Base-by-base conservation (phyloP, 1,140 invertebrate species). In the Dreissena rostriformis region DNA sequence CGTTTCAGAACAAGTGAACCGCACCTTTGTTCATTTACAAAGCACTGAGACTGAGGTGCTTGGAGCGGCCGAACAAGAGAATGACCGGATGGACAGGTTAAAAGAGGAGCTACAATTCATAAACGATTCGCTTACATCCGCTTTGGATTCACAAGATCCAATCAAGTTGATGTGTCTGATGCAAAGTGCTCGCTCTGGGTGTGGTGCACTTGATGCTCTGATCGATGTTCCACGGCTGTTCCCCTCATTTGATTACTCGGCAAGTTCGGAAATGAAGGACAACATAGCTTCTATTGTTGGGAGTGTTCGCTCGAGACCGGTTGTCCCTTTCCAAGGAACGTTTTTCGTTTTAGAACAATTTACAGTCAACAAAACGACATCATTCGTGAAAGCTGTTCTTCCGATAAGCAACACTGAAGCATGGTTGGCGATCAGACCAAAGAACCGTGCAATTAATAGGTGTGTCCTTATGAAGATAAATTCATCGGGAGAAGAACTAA, bases 361-460 rank as follows among this genome's bases (percentile, higher is more conserved):
- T 11, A 52, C 14, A 28, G 22, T 61, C 6, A 61, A 61, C 51
- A 39, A 57, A 15, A 75, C 28, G 19, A 24, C 8, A 17, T 14
- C 5, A 11, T 75, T 55, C 22, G 73, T 75, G 24, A 75, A 57
- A 26, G 52, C 53, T 17, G 39, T 75, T 15, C 39, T 75, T 5
- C 55, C 73, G 28, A 49, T 75, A 29, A 75, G 53, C 22, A 22
- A 75, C 1, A 53, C 49, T 19, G 52, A 57, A 22, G 55, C 73
- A 19, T 75, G 73, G 73, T 14, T 75, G 12, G 73, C 73, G 12
- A 28, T 75, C 7, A 75, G 73, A 75, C 57, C 53, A 19, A 52
- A 26, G 22, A 75, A 39, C 7, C 24, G 29, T 11, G 22, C 22
- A 11, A 51, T 19, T 28, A 71, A n/a, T 19, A 75, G 29, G 17